Base-by-base conservation (phyloP, 2,797 vertebrate species). In the Clarias laeviceps region DNA sequence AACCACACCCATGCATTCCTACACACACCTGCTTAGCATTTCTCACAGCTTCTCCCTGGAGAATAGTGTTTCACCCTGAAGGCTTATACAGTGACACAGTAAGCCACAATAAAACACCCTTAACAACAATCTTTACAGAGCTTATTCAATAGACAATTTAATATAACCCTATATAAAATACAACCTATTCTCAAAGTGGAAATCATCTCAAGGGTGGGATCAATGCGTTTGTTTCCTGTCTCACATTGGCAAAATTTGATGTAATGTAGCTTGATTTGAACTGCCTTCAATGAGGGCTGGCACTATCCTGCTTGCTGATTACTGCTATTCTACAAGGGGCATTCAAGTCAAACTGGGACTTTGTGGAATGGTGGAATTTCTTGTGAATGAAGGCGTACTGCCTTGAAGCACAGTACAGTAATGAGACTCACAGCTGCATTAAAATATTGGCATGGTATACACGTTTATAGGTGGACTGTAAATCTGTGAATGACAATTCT, bases 1-100 rank as follows among this genome's bases (percentile, higher is more conserved):
- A 78, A 65, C 87, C 86, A 80, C 90, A 73, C 90, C 88, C 70
- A 62, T 69, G 76, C 86, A 90, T 91, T 91, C 90, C 85, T 76
- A 40, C 45, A 84, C 82, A 88, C 78, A 87, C 85, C 88, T 88
- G 79, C 82, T 11, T 29, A 34, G 45, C 56, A 18, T 86, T 86
- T 82, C 79, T 32, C 87, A 88, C 50, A 66, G 56, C 70, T 84
- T 79, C 32, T 80, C 79, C 77, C 65, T 69, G 56, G 69, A 64
- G 62, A 74, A 69, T 27, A 20, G 50, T 54, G 22, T 80, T 62
- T 54, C 64, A 78, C 34, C 74, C 57, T 81, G 20, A 32, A 68
- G 66, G 34, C 61, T 64, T 54, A 54, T 83, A 50, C 74, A 82
- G 11, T 62, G 64, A 32, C 45, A 82, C 17, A 61, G 37, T 50